A percentile compares a stretch with the other conserved stretches of the same genome.
Evolutionary conservation across 2,797 vertebrate species (phyloP).

Genomic region (Lagodon rhomboides): DNA sequence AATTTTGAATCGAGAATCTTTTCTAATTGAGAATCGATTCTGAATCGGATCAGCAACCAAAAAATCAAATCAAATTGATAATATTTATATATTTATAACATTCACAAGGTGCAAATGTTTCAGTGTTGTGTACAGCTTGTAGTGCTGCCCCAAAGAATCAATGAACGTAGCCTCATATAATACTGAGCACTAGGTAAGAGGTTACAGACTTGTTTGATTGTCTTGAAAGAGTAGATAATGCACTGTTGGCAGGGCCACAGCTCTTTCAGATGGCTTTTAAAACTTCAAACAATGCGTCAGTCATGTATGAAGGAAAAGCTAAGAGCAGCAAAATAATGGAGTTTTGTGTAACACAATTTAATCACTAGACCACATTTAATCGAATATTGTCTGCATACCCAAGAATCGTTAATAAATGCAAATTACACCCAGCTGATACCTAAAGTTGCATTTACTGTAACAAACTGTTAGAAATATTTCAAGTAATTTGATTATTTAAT

Average conservation of each 20-base stretch:
- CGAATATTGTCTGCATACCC: no score
- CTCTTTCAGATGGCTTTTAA: neutral
- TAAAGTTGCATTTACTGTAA: neutral
- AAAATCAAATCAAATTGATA: no score
- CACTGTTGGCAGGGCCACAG: constrained; percentile 15
- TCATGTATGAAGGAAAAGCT: no score
- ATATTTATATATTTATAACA: neutral
- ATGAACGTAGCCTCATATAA: constrained; percentile 6
- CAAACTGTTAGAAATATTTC: neutral
- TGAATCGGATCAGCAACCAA: no score
- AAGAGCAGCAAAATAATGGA: neutral
- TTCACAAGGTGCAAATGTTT: neutral
- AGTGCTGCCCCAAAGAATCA: neutral
- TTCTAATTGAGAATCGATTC: no score
- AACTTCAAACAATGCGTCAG: neutral
- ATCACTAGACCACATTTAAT: neutral
- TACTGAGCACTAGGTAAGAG: neutral
- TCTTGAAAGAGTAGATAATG: neutral
- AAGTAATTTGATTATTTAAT: constrained; percentile 6
- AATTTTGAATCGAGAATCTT: no score
- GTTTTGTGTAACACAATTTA: neutral
- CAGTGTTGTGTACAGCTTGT: constrained; percentile 2
- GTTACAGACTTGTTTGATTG: constrained; percentile 2
- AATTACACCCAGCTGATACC: constrained; percentile 14
- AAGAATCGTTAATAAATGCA: neutral